phyloP scores from a whole-genome alignment of 53 echinoderm and acorn worm species.

The Hippasteria phrygiana region DNA sequence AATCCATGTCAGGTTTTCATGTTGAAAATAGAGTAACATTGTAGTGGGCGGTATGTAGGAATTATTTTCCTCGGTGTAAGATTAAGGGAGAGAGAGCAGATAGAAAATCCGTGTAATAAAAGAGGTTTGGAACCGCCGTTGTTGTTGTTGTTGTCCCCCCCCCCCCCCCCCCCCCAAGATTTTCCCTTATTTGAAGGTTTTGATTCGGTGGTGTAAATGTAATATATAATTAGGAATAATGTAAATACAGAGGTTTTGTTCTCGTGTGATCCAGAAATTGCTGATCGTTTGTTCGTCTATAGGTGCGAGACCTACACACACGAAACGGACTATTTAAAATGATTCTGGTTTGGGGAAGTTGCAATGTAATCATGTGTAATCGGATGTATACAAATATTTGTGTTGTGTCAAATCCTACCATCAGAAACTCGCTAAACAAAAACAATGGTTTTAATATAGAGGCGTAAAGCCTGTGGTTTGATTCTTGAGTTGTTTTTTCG shows the following conservation, averaged over 20 bases:
- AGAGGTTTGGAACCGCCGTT: not conserved
- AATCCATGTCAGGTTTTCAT: too few relatives aligned
- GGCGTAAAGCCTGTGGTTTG: too few relatives aligned
- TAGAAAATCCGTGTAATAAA: too few relatives aligned
- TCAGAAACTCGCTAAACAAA: too few relatives aligned
- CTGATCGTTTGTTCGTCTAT: conserved; percentile 1
- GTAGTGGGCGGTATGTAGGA: too few relatives aligned
- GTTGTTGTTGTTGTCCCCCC: not conserved
- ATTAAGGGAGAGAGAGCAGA: too few relatives aligned
- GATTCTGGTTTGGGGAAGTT: conserved; percentile 35
- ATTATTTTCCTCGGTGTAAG: too few relatives aligned
- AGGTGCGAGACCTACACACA: conserved; percentile 10
- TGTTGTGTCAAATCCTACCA: too few relatives aligned
- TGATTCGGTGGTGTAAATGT: conserved; percentile 1
- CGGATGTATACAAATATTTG: not conserved
- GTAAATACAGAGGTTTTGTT: conserved; percentile 50
- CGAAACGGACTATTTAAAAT: conserved; percentile 4
- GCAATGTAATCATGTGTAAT: conserved; percentile 20
- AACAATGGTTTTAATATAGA: too few relatives aligned
- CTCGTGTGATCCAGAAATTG: conserved; percentile 4
- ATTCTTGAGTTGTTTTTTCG: too few relatives aligned
- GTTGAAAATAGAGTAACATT: too few relatives aligned
- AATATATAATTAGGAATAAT: conserved; percentile 47
- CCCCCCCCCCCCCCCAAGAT: too few relatives aligned
- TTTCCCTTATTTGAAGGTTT: not conserved